Base-by-base conservation (phyloP, 2,113 vertebrate species). In the Rhegmatorhina hoffmannsi region DNA sequence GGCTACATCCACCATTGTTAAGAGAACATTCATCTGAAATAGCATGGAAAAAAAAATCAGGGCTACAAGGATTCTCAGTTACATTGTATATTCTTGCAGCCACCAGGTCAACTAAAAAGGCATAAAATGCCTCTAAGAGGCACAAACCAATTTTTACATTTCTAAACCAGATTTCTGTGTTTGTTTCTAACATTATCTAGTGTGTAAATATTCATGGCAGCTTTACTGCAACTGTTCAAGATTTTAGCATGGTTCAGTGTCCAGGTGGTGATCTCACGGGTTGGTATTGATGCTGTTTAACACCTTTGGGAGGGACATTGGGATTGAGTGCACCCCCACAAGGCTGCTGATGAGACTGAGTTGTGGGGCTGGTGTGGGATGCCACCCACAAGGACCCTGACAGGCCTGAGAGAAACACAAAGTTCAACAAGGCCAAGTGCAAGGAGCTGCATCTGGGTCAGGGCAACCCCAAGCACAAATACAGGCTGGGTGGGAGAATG, bases 1-100 rank as follows among this genome's bases (percentile, higher is more conserved):
- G 99, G 95, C 99, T 99, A 95, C 99, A 99, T 68, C 99, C 99
- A 62, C 99, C 99, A 74, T 99, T 98, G 91, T 98, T 99, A 76
- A 99, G 97, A 1, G 99, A 98, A 91, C 99, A 99, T 95, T 99
- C 97, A 64, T 99, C 99, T 99, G 96, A 52, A 95, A 96, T 66
- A 87, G 87, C 64, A 93, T 1, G 2, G 28, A 18, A 66, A 50
- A 49, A 36, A 59, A 59, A 59, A 67, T 78, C 55, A 38, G 25
- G 33, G 7, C 25, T 19, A 17, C 13, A 62, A 63, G 36, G 29
- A 29, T 33, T n/a, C 13, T 68, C 46, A 67, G 26, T 47, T 81
- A 34, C 17, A 43, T 28, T 68, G 12, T 11, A 18, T 17, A 33
- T 21, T 56, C 25, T 72, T 29, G 38, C 70, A 69, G 17, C 40